Evolutionary conservation across 2,888 invertebrate genomes (phyloP).

Genomic region (Philopedon plagiatum): DNA sequence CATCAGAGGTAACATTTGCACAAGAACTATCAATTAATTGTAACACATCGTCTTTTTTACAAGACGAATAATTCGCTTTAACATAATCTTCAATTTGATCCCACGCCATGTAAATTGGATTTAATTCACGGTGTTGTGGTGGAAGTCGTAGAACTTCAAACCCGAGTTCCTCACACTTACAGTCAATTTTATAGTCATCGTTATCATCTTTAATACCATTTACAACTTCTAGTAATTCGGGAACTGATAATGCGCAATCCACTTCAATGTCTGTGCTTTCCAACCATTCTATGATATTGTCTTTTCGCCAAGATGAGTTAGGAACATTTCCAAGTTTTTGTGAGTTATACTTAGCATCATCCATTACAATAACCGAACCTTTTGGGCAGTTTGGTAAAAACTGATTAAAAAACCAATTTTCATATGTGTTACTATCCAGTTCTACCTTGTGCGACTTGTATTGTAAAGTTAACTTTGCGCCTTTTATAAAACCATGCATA

Average conservation of each 20-base stretch:
- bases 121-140: neutral
- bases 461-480: neutral
- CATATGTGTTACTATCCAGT: neutral
- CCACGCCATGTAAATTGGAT: conserved; percentile 5
- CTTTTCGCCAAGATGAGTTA: neutral
- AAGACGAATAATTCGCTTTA: neutral
- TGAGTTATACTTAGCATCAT: neutral
- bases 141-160: neutral
- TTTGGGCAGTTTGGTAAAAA: conserved; percentile 4
- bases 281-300: conserved; percentile 1
- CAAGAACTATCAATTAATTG: neutral
- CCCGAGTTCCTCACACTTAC: neutral
- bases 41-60: neutral
- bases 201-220: neutral
- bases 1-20: neutral
- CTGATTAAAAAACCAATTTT: conserved; percentile 10
- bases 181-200: neutral
- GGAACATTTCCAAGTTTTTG: conserved; percentile 1
- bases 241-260: neutral
- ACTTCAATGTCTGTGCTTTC: conserved; percentile 5
- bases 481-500: conserved; percentile 1
- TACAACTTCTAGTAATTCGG: conserved; percentile 1
- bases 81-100: neutral
- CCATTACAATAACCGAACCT: conserved; percentile 1
- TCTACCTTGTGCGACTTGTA: neutral